These are phyloP conservation scores for Augochlora pura DNA, from an alignment of 1,140 invertebrate species.

Conservation along the genomic window DNA sequence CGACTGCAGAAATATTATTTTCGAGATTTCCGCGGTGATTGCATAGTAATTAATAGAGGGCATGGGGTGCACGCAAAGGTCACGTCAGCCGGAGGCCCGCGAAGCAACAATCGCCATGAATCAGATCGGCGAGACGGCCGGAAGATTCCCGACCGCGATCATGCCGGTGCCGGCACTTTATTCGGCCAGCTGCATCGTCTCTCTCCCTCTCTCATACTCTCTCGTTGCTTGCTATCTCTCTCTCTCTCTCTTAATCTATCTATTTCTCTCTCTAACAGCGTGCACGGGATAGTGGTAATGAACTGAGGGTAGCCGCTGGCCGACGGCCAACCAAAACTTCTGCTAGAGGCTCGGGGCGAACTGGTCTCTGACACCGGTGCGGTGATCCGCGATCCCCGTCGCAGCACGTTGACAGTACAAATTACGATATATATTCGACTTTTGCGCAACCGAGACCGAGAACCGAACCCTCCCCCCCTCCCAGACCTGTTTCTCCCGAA, in stretches of 20 bases:
- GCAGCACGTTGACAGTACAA: background rate
- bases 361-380: background rate
- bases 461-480: too few species aligned
- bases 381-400: background rate
- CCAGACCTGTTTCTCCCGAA: too few species aligned
- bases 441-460: background rate
- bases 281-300: constrained; percentile 73
- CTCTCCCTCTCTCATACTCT: constrained; percentile 8
- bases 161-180: constrained; percentile 9
- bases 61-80: too few species aligned
- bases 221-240: too few species aligned
- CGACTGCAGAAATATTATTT: too few species aligned
- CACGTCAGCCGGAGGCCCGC: too few species aligned
- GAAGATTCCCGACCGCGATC: constrained; percentile 22
- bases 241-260: too few species aligned
- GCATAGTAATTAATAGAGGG: too few species aligned
- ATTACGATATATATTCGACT: constrained; percentile 1
- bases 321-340: constrained; percentile 68
- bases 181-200: constrained; percentile 40
- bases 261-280: background rate
- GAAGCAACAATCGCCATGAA: constrained; percentile 36
- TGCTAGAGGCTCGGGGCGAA: constrained; percentile 32
- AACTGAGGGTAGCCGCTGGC: constrained; percentile 71
- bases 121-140: constrained; percentile 9
- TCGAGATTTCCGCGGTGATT: too few species aligned